Evolutionary conservation across 2,888 invertebrate species (phyloP), one percentile per base, ranked within the genome.

Genomic region (Ametastegia equiseti): DNA sequence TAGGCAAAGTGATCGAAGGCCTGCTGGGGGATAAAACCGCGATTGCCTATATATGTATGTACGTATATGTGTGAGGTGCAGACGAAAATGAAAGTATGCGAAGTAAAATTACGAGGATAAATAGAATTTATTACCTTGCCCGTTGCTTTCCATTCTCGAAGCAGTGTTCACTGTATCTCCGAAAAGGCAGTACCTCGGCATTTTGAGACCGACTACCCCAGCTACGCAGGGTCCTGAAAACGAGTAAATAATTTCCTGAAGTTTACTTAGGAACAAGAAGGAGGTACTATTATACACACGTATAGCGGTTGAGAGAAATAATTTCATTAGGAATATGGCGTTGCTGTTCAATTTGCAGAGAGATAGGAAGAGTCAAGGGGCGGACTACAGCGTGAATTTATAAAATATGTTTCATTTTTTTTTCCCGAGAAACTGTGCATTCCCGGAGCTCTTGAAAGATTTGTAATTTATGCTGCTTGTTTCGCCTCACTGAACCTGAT

Each of bases 111-210:
- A 1, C 47, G 19, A 30, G 27, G 15, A 36, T 75, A 75, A 75
- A 50, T 33, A 54, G 36, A 75, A 75, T 75, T 75, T 50, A 89
- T 89, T 90, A 94, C 94, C 93, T 92, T 96, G 95, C 15, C 98
- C 98, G 87, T 97, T 97, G 57, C 97, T 97, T 92, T 97, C 97
- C 97, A 97, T 97, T 79, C 97, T 93, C 0, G 97, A 97, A 0
- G 97, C 97, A 0, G 97, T 97, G 90, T 97, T 98, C 1, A 98
- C 98, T 0, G 98, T 98, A 90, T 98, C 98, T 0, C 98, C 97
- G 89, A 98, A 98, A 9, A 98, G 94, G 88, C 98, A 98, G 91
- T 98, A 98, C 80, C 98, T 93, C 0, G 98, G 98, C 98, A 98
- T 98, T 92, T 98, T 98, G 5, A 97, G 93, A 0, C 98, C 98